Conservation (phyloP, 2,888 invertebrate genomes). For the Mycogona germanica region DNA sequence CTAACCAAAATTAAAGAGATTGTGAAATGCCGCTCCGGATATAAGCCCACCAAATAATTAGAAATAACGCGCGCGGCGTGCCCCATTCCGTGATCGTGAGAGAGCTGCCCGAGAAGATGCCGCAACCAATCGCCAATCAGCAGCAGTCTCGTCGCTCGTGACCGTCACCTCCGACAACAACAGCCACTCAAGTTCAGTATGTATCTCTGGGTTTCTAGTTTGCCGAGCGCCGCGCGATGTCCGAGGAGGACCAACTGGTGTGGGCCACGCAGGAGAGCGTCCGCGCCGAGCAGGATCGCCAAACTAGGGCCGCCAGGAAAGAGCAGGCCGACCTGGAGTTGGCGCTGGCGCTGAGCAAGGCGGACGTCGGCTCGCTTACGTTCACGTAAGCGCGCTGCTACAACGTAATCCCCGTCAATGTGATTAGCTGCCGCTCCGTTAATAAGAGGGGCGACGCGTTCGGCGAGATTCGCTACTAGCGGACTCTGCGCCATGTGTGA, state of each 20-base stretch:
- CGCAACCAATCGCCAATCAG: too few species aligned
- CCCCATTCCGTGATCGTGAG: too few species aligned
- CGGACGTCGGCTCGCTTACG: slow-evolving; percentile 9
- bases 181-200: too few species aligned
- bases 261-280: slow-evolving; percentile 61
- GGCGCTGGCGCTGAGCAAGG: slow-evolving; percentile 43
- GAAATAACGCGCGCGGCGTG: too few species aligned
- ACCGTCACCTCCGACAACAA: too few species aligned
- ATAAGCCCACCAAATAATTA: too few species aligned
- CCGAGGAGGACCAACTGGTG: slow-evolving; percentile 52
- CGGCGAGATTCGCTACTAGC: not conserved
- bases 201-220: slow-evolving; percentile 1
- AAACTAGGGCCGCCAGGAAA: slow-evolving; percentile 39
- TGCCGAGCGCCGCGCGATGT: slow-evolving; percentile 9
- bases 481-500: too few species aligned
- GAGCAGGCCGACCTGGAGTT: slow-evolving; percentile 61
- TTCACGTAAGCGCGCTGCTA: too few species aligned
- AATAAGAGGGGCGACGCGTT: not conserved
- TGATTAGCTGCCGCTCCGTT: not conserved
- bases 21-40: too few species aligned
- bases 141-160: too few species aligned
- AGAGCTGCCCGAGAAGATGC: too few species aligned
- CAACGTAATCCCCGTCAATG: not conserved
- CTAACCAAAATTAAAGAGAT: too few species aligned
- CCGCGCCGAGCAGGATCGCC: slow-evolving; percentile 47